These are phyloP conservation scores for Diadema setosum DNA, from an alignment of 35 echinoderm and acorn worm genomes.

Conservation along the genomic window DNA sequence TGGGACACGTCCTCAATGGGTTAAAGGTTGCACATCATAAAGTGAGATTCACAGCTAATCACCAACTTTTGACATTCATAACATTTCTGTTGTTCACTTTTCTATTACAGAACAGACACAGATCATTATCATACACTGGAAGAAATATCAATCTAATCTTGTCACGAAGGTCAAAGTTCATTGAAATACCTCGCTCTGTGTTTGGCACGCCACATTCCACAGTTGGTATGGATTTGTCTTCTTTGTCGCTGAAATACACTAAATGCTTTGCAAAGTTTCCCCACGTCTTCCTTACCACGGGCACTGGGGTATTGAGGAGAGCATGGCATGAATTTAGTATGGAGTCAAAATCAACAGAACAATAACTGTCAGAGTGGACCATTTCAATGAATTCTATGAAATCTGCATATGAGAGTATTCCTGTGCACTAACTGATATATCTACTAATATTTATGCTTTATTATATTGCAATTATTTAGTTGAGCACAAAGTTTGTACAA, in stretches of 20 bases:
- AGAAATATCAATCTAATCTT: not conserved
- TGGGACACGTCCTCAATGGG: no score
- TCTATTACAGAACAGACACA: no score
- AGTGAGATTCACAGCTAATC: no score
- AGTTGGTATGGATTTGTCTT: slow-evolving; percentile 84
- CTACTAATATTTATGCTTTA: not conserved
- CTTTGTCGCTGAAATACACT: slow-evolving; percentile 72
- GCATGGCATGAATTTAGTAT: not conserved
- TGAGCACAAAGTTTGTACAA: not conserved
- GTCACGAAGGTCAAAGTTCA: not conserved
- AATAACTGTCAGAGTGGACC: not conserved
- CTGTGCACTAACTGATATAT: not conserved
- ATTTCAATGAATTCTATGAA: not conserved
- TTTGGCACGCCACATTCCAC: slow-evolving; percentile 73
- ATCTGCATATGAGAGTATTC: not conserved
- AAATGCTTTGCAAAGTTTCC: slow-evolving; percentile 77
- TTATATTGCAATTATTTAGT: not conserved
- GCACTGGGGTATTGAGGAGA: no score
- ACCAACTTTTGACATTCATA: no score
- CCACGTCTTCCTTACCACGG: slow-evolving; percentile 76
- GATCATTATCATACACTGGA: not conserved
- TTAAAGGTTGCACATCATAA: no score
- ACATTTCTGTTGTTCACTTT: not conserved
- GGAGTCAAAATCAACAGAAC: not conserved
- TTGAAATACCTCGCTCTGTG: slow-evolving; percentile 83